Evolutionary conservation across 2,888 invertebrate genomes (phyloP), one percentile per base, ranked within the genome.

Genomic region (Altica lythri): DNA sequence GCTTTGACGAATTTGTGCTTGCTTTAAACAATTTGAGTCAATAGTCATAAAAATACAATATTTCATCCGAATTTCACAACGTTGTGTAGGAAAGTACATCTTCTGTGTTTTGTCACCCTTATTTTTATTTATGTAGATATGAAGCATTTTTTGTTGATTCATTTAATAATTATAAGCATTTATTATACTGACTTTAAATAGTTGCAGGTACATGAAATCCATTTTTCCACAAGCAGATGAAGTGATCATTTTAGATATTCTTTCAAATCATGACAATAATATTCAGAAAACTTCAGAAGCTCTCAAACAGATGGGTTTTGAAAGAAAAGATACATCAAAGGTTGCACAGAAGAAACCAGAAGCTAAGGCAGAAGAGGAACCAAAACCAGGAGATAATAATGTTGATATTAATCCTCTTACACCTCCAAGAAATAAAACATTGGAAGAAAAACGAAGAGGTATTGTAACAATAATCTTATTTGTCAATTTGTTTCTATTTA

Each of bases 221-320:
- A 85, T 94, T 67, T 95, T 93, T 74, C 91, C 93, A 0, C 88
- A 91, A 76, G 93, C 90, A 0, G 94, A 95, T 68, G 94, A 94
- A 74, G 91, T 90, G 14, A 75, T 93, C 34, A 85, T 95, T 19
- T 80, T 94, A 47, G 94, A 95, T 68, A 81, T 92, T 32, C 77
- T 93, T 44, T 86, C 89, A 42, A 90, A 88, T 74, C 88, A 90
- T 66, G 94, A 95, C 68, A 93, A 93, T 74, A 94, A 93, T 75
- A 93, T 95, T 4, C 91, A 92, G 73, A 90, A 86, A 65, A 90
- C 93, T 1, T 89, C 92, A 6, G 92, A 93, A 66, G 86, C 85
- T 61, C 80, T 95, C 8, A 79, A 88, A 27, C 80, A 85, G 5
- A 84, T 92, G 84, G 95, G 95, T 0, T 93, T 90, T 72, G 81